These are phyloP conservation scores for Phytoseiulus persimilis DNA, from an alignment of 2,888 invertebrate species.

Conservation along the genomic window DNA sequence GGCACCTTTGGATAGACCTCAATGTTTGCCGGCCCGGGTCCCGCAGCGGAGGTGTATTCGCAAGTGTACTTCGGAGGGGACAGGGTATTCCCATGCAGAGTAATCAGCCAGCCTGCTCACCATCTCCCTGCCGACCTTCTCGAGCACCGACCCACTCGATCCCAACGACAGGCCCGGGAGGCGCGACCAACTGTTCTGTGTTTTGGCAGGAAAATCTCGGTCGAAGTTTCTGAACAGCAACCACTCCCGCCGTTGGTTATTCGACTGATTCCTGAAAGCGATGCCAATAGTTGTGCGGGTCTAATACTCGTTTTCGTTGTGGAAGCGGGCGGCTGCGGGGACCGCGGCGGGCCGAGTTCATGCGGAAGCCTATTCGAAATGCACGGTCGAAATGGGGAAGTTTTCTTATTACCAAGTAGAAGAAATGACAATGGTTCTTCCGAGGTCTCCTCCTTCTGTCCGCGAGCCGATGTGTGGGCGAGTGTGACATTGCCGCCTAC, in stretches of 20 bases:
- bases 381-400: background rate
- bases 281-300: too few relatives aligned
- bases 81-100: background rate
- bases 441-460: background rate
- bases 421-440: background rate
- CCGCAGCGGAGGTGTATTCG: background rate
- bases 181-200: too few relatives aligned
- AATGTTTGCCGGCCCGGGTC: background rate
- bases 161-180: too few relatives aligned
- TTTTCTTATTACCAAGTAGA: background rate
- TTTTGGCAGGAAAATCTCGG: too few relatives aligned
- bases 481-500: background rate
- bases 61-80: too few relatives aligned
- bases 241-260: too few relatives aligned
- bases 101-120: background rate
- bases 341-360: background rate
- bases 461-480: background rate
- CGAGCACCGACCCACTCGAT: too few relatives aligned
- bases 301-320: too few relatives aligned
- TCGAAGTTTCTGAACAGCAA: too few relatives aligned
- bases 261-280: too few relatives aligned
- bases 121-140: too few relatives aligned
- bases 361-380: background rate
- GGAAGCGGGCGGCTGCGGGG: too few relatives aligned
- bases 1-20: background rate